Evolutionary conservation across 2,797 vertebrate genomes (phyloP).

Genomic region (Synanceia verrucosa): DNA sequence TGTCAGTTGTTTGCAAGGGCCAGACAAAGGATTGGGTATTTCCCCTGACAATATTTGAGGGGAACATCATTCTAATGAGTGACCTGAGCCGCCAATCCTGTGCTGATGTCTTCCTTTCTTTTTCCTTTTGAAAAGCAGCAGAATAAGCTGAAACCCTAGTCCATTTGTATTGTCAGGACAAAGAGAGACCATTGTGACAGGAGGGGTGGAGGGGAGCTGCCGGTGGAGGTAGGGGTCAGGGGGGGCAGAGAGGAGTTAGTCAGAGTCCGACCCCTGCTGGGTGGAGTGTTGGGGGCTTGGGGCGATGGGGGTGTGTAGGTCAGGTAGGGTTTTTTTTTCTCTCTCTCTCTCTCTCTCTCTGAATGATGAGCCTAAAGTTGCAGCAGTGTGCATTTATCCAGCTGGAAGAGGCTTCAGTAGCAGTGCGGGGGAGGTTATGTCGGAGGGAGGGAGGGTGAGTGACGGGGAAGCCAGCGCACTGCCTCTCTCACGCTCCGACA

Average conservation of each 20-base stretch:
- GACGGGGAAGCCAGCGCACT: constrained; percentile 65
- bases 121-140: constrained; percentile 82
- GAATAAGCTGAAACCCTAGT: constrained; percentile 86
- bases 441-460: constrained; percentile 55
- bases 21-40: constrained; percentile 44
- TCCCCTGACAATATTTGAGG: constrained; percentile 68
- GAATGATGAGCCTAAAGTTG: constrained; percentile 79
- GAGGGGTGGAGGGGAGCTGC: constrained; percentile 60
- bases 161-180: constrained; percentile 83
- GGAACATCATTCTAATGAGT: constrained; percentile 60
- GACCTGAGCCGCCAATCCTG: constrained; percentile 74
- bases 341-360: constrained; percentile 51
- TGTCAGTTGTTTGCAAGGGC: constrained; percentile 49
- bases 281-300: constrained; percentile 40
- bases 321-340: constrained; percentile 71
- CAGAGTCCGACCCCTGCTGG: constrained; percentile 69
- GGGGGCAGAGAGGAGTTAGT: constrained; percentile 65
- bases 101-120: constrained; percentile 85
- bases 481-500: constrained; percentile 81
- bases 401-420: constrained; percentile 74
- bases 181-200: constrained; percentile 76
- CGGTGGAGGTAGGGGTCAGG: constrained; percentile 70
- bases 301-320: constrained; percentile 52
- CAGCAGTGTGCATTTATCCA: constrained; percentile 81
- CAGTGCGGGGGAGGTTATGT: constrained; percentile 72